Base-by-base conservation (phyloP, 2,113 vertebrate genomes). In the Calyptommatus sinebrachiatus region DNA sequence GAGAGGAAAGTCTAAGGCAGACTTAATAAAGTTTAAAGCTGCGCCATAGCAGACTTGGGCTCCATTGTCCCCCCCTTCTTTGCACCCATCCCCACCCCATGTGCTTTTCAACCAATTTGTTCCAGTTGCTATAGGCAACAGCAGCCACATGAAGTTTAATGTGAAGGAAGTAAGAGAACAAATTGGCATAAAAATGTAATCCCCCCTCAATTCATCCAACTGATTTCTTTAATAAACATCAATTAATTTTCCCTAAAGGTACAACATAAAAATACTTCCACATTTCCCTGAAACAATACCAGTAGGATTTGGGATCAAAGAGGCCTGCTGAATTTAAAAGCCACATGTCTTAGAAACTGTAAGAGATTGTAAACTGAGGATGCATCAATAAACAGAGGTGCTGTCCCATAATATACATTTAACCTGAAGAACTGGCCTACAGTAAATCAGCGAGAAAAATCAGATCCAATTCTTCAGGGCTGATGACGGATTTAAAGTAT, bases 21-120 rank as follows among this genome's bases (percentile, higher is more conserved):
- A 93, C 91, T 94, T 95, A 95, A 95, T 95, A 92, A 95, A 94
- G 92, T 93, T 94, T 93, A 92, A 92, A 95, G 94, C 92, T 94
- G 88, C 91, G 92, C 88, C 85, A 88, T 84, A 91, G 90, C 89
- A 83, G 88, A 93, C 92, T 91, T 92, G 88, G 78, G 84, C 83
- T 81, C 90, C 76, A 92, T 90, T 94, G 94, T 94, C 89, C 89
- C 88, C 77, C 28, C 28, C 24, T 41, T 5, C 35, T 41, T 41
- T 41, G 35, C 35, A 41, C 35, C 35, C 35, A 41, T 5, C 9
- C 24, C 45, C 28, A 60, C 84, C 89, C 90, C 91, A 77, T 84
- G 83, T 84, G 80, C 87, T 91, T 93, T 93, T 85, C 76, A 87
- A 91, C 85, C 87, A 89, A 91, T 91, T 93, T 88, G 88, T 86